A percentile compares a stretch with the other conserved stretches of the same genome.
Conservation (phyloP, 2,113 vertebrate species). For the Recurvirostra avosetta region DNA sequence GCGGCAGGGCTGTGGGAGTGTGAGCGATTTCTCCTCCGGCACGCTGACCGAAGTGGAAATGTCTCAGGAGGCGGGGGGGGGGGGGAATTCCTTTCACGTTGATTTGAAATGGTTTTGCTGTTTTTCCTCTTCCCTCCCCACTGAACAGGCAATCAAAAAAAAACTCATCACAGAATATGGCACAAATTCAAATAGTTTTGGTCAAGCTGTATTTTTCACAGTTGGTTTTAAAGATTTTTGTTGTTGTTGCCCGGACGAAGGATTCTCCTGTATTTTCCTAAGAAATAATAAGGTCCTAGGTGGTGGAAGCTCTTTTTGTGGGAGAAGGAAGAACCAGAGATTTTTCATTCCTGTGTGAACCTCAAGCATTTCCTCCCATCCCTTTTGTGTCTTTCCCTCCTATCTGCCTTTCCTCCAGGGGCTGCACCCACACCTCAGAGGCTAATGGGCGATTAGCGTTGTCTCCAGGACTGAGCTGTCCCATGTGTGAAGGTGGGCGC, state of each 20-base stretch:
- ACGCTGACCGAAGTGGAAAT: neutral
- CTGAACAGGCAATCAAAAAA: neutral
- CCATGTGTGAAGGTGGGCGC: rapidly evolving
- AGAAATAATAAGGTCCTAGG: neutral
- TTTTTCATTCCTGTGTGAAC: neutral
- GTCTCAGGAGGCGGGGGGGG: neutral
- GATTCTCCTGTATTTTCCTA: neutral
- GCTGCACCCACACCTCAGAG: neutral
- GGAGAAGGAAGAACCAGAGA: neutral
- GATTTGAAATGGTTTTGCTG: neutral
- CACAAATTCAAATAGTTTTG: neutral
- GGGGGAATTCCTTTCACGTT: neutral
- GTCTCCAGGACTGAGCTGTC: neutral
- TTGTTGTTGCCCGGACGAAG: neutral
- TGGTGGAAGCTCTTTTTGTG: neutral
- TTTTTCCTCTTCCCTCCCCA: neutral
- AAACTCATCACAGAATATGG: neutral
- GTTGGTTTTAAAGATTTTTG: neutral
- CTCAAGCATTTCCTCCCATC: neutral
- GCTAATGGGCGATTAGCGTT: rapidly evolving
- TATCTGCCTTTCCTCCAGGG: neutral
- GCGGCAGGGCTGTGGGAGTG: neutral
- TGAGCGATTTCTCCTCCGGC: rapidly evolving
- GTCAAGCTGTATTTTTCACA: neutral
- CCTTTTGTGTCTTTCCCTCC: neutral